A percentile compares a stretch with the other conserved stretches of the same genome.
Evolutionary conservation across 2,113 vertebrate genomes (phyloP).

Genomic region (Cyprinodon brontotheroides): DNA sequence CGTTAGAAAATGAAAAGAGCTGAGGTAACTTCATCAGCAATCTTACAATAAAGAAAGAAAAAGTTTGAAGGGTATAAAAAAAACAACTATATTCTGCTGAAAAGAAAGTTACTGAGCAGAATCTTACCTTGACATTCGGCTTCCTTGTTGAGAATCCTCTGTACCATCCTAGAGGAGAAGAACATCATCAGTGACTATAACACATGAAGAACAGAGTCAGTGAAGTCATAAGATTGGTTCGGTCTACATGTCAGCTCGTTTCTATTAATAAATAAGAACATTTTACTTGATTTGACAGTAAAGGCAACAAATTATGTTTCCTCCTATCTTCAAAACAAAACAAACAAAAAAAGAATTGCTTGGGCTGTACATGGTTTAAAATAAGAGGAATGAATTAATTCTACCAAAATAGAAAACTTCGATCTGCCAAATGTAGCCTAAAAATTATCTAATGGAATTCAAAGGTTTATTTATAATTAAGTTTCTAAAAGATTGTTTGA

Average conservation of each 20-base stretch:
- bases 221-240: neutral
- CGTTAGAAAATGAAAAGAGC: neutral
- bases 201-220: neutral
- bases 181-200: slow-evolving; percentile 39
- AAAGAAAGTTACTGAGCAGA: neutral
- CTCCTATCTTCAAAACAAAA: neutral
- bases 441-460: neutral
- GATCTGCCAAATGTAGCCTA: neutral
- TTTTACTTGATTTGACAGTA: neutral
- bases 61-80: neutral
- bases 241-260: neutral
- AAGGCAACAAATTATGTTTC: neutral
- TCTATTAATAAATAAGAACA: too few species aligned
- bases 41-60: slow-evolving; percentile 1
- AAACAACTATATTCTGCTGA: neutral
- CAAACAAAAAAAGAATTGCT: neutral
- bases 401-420: neutral
- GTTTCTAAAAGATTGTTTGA: neutral
- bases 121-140: slow-evolving; percentile 89
- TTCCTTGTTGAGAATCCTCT: slow-evolving; percentile 92
- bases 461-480: neutral
- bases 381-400: neutral
- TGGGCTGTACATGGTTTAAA: neutral
- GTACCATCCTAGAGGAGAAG: slow-evolving; percentile 90
- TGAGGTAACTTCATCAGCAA: neutral